Conservation (phyloP, 2,113 vertebrate genomes). For the Cichladusa arquata region DNA sequence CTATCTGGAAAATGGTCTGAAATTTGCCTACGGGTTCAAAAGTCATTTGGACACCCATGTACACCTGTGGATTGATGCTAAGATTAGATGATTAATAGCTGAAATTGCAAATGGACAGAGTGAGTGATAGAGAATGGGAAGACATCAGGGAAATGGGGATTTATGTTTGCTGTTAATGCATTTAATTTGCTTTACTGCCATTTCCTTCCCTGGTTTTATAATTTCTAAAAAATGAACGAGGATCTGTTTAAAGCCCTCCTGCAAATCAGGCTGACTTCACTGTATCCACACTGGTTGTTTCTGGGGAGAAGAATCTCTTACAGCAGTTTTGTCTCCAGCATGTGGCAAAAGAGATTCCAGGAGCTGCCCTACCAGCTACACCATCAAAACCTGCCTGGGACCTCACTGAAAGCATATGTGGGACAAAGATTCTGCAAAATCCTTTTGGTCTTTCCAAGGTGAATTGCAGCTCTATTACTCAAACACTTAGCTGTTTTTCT, state of each 20-base stretch:
- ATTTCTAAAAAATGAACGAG: not conserved
- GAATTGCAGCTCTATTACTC: not conserved
- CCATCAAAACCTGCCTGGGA: not conserved
- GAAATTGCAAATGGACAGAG: not conserved
- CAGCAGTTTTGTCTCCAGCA: not conserved
- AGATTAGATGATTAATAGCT: not conserved
- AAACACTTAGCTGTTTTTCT: not conserved
- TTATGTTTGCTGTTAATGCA: not conserved
- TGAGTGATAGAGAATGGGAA: not conserved
- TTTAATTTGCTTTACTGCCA: constrained; percentile 5
- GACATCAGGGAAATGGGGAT: not conserved
- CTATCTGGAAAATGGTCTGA: not conserved
- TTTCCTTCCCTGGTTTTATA: not conserved
- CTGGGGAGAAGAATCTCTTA: not conserved
- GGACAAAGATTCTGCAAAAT: not conserved
- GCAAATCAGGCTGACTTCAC: not conserved
- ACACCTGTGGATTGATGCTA: not conserved
- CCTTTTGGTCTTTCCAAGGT: not conserved
- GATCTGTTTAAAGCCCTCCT: not conserved
- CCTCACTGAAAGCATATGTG: not conserved
- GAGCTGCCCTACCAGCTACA: not conserved
- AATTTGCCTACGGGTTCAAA: not conserved
- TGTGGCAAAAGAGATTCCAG: rapidly evolving
- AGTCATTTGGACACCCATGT: not conserved
- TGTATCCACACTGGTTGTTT: not conserved